These are phyloP conservation scores for Myathropa florea DNA, from an alignment of 2,888 invertebrate species.

Conservation along the genomic window DNA sequence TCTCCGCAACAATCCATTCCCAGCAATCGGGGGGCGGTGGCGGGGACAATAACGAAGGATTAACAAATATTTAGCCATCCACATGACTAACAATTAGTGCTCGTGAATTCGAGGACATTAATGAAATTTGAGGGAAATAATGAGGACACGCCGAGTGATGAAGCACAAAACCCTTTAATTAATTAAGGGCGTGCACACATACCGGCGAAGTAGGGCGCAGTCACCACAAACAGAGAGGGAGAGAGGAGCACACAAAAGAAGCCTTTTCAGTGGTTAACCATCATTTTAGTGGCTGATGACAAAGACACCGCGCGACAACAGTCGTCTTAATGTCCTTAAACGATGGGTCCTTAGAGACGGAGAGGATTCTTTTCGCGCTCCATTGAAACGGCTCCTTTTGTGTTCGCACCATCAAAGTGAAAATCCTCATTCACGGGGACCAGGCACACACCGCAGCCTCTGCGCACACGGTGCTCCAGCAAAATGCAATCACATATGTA, in stretches of 20 bases:
- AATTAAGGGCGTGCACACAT: conserved; percentile 18
- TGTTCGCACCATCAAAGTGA: not conserved
- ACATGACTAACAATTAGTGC: conserved; percentile 14
- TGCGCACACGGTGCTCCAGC: not conserved
- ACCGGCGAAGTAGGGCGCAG: not conserved
- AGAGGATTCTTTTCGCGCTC: conserved; percentile 15
- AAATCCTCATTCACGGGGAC: not conserved
- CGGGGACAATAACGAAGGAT: not conserved
- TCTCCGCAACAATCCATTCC: not conserved
- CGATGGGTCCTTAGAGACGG: not conserved
- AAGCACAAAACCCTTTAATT: conserved; percentile 8
- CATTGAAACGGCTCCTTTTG: not conserved
- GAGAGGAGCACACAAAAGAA: not conserved
- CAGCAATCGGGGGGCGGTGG: no score
- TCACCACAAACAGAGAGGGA: not conserved
- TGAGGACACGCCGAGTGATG: not conserved
- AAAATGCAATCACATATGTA: not conserved
- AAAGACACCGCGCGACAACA: not conserved
- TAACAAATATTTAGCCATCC: not conserved
- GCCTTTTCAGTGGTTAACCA: conserved; percentile 1
- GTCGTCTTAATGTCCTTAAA: conserved; percentile 17
- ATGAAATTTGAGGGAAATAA: conserved; percentile 1
- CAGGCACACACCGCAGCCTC: not conserved
- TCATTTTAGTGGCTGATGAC: not conserved
- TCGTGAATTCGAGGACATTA: conserved; percentile 23